Conservation (phyloP, 2,888 invertebrate species). For the Charanyca ferruginea region DNA sequence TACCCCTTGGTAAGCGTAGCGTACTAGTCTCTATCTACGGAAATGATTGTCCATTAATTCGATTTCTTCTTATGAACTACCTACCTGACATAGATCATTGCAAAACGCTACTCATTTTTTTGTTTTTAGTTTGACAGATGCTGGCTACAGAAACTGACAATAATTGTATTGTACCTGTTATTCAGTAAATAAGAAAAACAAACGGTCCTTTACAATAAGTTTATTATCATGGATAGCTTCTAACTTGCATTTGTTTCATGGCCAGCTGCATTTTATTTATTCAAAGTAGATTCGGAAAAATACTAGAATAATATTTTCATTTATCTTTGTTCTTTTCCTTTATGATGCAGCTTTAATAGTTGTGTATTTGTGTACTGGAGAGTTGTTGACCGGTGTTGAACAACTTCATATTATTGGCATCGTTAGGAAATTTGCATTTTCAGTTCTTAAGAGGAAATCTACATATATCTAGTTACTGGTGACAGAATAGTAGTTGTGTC, state of each 20-base stretch:
- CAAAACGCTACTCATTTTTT: background rate
- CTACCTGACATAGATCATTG: background rate
- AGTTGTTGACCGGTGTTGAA: conserved; percentile 31
- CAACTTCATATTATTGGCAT: conserved; percentile 44
- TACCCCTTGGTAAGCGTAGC: too few relatives aligned
- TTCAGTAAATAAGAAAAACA: conserved; percentile 3
- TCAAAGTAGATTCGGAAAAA: conserved; percentile 44
- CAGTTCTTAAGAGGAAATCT: conserved; percentile 33
- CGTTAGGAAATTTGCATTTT: conserved; percentile 50
- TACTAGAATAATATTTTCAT: conserved; percentile 48
- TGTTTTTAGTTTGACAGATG: too few relatives aligned
- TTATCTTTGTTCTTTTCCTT: conserved; percentile 32
- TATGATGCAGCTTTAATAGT: conserved; percentile 22
- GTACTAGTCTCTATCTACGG: too few relatives aligned
- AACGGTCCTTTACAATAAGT: conserved; percentile 25
- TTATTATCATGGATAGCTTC: conserved; percentile 18
- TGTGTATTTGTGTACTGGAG: conserved; percentile 28
- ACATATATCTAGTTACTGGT: background rate
- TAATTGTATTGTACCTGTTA: background rate
- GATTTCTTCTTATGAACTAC: too few relatives aligned
- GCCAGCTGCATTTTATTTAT: conserved; percentile 34
- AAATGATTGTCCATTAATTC: background rate
- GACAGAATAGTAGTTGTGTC: too few relatives aligned
- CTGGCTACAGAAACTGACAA: background rate
- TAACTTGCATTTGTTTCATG: conserved; percentile 26